Evolutionary conservation across 2,113 vertebrate genomes (phyloP).

Genomic region (Chiloscyllium plagiosum): DNA sequence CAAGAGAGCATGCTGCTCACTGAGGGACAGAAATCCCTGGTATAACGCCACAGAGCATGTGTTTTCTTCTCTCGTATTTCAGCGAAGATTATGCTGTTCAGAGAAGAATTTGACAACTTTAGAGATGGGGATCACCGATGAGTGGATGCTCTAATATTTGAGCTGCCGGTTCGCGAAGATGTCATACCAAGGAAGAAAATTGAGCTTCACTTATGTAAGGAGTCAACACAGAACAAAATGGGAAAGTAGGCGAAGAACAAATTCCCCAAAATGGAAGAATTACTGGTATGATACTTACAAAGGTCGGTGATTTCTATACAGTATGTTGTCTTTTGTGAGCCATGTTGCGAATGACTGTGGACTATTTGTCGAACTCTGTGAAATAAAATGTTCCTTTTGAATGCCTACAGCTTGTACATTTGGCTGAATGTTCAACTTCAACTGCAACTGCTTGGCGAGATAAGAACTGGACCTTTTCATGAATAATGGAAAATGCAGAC

Average conservation of each 20-base stretch:
- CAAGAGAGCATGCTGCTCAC: not conserved
- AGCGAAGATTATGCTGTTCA: not conserved
- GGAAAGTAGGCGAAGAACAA: not conserved
- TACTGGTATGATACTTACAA: not conserved
- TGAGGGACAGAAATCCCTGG: not conserved
- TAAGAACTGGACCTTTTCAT: not conserved
- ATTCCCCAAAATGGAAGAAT: not conserved
- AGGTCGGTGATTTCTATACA: not conserved
- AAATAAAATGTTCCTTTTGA: not conserved
- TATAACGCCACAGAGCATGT: not conserved
- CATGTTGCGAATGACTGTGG: not conserved
- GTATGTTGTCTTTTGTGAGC: not conserved
- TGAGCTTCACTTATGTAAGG: not conserved
- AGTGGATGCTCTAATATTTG: not conserved
- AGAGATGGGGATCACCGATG: not conserved
- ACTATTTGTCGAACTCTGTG: not conserved
- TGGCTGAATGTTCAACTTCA: not conserved
- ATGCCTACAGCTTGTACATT: not conserved
- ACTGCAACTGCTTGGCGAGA: not conserved
- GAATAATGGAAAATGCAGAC: not conserved
- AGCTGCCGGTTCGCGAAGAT: not conserved
- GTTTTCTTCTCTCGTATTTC: not conserved
- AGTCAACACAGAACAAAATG: not conserved
- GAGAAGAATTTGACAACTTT: too few relatives aligned
- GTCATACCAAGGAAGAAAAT: not conserved